Evolutionary conservation across 2,797 vertebrate species (phyloP).

Genomic region (Liasis olivaceus): DNA sequence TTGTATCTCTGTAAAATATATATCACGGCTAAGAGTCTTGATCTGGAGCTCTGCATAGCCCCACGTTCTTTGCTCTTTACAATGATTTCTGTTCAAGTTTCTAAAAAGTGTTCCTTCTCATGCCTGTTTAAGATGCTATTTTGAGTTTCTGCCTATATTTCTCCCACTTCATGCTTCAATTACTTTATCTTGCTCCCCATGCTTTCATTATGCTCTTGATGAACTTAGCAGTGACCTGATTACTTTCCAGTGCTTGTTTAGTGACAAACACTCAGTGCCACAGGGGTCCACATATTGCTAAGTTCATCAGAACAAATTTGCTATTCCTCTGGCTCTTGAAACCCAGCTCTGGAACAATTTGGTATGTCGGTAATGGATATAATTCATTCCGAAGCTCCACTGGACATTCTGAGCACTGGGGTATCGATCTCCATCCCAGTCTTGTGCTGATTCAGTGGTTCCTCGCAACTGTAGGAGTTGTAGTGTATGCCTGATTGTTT

Average conservation of each 20-base stretch:
- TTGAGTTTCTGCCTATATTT: background rate
- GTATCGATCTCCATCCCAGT: background rate
- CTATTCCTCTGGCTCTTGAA: background rate
- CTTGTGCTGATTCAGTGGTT: background rate
- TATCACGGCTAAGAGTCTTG: background rate
- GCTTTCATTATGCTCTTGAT: conserved; percentile 13
- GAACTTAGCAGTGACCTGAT: background rate
- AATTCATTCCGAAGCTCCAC: no score
- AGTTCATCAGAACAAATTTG: background rate
- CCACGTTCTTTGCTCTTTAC: fast-evolving
- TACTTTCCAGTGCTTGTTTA: background rate
- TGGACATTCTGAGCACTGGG: background rate
- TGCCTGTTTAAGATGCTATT: background rate
- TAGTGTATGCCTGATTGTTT: background rate
- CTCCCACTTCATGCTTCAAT: background rate
- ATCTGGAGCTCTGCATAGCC: background rate
- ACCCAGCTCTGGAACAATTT: background rate
- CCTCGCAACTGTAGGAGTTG: background rate
- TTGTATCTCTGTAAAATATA: conserved; percentile 3
- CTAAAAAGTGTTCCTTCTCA: background rate
- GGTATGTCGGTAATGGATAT: background rate
- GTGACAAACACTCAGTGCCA: background rate
- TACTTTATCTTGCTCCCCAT: background rate
- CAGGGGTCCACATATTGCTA: background rate
- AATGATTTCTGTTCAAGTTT: background rate